Conservation (phyloP, 2,888 invertebrate genomes). For the Xylophagus ater region DNA sequence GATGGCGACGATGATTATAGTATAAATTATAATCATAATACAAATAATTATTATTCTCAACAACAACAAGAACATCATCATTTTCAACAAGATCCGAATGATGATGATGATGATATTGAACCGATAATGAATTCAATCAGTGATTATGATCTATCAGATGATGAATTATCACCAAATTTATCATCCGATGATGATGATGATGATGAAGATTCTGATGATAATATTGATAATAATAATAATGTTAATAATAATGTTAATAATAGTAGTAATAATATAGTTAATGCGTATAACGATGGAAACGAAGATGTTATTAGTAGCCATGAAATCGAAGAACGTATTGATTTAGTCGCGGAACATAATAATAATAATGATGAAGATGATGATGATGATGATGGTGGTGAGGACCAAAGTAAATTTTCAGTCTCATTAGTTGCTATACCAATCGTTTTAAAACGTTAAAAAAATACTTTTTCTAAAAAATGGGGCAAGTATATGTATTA, state of each 20-base stretch:
- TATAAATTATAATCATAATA: slow-evolving; percentile 2
- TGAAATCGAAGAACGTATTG: too few species aligned
- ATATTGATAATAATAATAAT: slow-evolving; percentile 1
- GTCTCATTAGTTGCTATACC: slow-evolving; percentile 15
- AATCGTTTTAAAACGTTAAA: slow-evolving; percentile 15
- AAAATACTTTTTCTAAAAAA: too few species aligned
- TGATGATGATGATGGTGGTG: slow-evolving; percentile 7
- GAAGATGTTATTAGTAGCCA: too few species aligned
- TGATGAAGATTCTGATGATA: slow-evolving; percentile 12
- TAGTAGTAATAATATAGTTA: background rate
- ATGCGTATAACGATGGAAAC: background rate
- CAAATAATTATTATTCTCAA: background rate
- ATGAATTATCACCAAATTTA: slow-evolving; percentile 17
- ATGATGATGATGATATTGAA: slow-evolving; percentile 8
- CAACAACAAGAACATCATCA: background rate
- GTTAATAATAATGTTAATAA: background rate
- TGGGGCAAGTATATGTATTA: too few species aligned
- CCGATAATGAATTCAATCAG: slow-evolving; percentile 16
- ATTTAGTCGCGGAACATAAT: too few species aligned
- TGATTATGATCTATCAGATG: slow-evolving; percentile 16
- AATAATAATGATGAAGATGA: slow-evolving; percentile 3
- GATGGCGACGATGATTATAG: background rate
- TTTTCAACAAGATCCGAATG: background rate
- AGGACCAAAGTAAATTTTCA: slow-evolving; percentile 11
- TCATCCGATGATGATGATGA: slow-evolving; percentile 17